Percentiles rank a stretch among this genome's conserved stretches.
phyloP scores from a whole-genome alignment of 2,797 vertebrate genomes.

The Coilia nasus region DNA sequence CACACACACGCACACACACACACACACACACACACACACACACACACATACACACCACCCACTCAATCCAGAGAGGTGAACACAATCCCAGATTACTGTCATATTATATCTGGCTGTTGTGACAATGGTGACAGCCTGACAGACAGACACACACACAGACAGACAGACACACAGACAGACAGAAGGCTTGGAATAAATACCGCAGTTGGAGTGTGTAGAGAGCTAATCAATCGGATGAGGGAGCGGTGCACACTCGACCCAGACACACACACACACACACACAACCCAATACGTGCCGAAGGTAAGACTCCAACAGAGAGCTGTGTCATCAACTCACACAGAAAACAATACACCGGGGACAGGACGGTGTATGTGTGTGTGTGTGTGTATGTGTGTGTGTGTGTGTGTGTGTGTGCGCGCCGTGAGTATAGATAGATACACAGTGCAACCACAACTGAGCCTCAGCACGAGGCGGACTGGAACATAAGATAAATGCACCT shows the following conservation, averaged over 20 bases:
- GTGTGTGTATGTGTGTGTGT: constrained; percentile 2
- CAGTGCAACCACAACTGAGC: too few species aligned
- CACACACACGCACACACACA: background rate
- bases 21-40: constrained; percentile 26
- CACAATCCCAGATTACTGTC: constrained; percentile 61
- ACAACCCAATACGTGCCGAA: background rate
- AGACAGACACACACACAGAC: background rate
- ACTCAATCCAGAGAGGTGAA: constrained; percentile 46
- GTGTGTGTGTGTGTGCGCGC: background rate
- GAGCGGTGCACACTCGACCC: background rate
- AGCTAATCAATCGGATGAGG: background rate
- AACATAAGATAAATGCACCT: too few species aligned
- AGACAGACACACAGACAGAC: background rate
- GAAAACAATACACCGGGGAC: background rate
- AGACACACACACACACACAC: constrained; percentile 10
- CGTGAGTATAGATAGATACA: too few species aligned
- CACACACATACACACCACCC: background rate
- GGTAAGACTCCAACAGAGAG: background rate
- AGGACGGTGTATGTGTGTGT: background rate
- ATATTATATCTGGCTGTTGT: constrained; percentile 56
- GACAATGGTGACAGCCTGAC: background rate
- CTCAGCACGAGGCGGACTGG: too few species aligned
- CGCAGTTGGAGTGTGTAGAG: background rate
- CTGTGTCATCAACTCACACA: constrained; percentile 20
- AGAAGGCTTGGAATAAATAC: background rate